Base-by-base conservation (phyloP, 2,888 invertebrate genomes). In the Drosophila leonis region DNA sequence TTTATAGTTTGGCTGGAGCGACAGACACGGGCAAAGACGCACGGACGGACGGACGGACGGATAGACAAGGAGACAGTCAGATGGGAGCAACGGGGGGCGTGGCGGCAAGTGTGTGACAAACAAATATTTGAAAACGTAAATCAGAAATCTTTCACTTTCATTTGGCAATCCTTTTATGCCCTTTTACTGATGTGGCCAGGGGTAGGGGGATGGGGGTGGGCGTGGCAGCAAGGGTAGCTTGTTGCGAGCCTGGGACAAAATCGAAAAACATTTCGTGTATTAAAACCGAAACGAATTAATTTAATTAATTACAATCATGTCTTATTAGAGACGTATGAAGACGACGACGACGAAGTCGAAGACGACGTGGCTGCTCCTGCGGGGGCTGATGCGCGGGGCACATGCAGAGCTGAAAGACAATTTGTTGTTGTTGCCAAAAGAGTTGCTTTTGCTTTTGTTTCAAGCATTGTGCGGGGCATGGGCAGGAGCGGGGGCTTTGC, bases 281-380 rank as follows among this genome's bases (percentile, higher is more conserved):
- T 92, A 92, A 91, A 93, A 92, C 92, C 92, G 91, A 92, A 92
- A 91, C 92, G 92, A 93, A 92, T 92, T 92, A 92, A 93, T 92
- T 92, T 91, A 92, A 92, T 92, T 93, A 93, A 92, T 93, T 93
- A 92, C 92, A 92, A 92, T 92, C 92, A 90, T 91, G 91, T 92
- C 92, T 92, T 92, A 92, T 92, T 92, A 92, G 92, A 92, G 88
- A 88, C 88, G 83, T 88, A 88, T 87, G 83, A 82, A 84, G 83
- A 70, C 44, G 74, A 56, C 85, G 83, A 65, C 72, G 80, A 87
- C 81, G 81, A 69, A 76, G 71, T 66, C 62, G 51, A 59, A 39
- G 66, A 52, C 41, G 56, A 60, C 41, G 76, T 65, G 35, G 48
- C 20, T 24, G 49, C 49, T 31, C 24, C 20, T 51, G 29, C 1